phyloP scores from a whole-genome alignment of 1,140 invertebrate genomes.

The Venustaconcha ellipsiformis region DNA sequence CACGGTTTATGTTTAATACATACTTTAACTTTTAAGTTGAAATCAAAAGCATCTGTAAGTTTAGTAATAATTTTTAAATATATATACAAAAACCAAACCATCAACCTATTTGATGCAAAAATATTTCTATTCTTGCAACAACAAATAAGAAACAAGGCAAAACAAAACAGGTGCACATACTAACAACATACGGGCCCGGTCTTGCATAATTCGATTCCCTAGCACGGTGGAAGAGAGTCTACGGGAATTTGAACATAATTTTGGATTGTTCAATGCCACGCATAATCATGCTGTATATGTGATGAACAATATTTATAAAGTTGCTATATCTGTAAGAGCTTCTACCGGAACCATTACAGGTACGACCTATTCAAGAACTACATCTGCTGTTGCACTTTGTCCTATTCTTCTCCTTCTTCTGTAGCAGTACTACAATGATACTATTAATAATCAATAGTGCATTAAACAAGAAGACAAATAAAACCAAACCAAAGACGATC shows the following conservation, averaged over 20 bases:
- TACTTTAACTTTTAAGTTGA: too few species aligned
- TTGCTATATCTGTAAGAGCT: background rate
- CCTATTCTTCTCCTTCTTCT: background rate
- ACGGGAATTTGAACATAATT: background rate
- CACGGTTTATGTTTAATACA: too few species aligned
- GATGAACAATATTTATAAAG: background rate
- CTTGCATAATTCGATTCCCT: constrained; percentile 46
- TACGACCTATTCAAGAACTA: constrained; percentile 2
- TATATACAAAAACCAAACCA: too few species aligned
- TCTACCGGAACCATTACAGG: background rate
- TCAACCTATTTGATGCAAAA: too few species aligned
- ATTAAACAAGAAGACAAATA: too few species aligned
- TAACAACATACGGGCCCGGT: constrained; percentile 71
- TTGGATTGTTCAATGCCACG: too few species aligned
- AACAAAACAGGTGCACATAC: constrained; percentile 75
- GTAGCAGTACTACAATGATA: background rate
- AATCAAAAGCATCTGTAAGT: too few species aligned
- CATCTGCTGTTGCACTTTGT: background rate
- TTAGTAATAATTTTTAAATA: too few species aligned
- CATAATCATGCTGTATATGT: too few species aligned
- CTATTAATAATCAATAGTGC: constrained; percentile 2
- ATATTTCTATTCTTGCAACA: too few species aligned
- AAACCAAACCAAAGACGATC: too few species aligned
- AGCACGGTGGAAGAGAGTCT: constrained; percentile 39
- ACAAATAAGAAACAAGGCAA: too few species aligned